phyloP scores from a whole-genome alignment of 2,888 invertebrate species.

The Drosophila borborema region DNA sequence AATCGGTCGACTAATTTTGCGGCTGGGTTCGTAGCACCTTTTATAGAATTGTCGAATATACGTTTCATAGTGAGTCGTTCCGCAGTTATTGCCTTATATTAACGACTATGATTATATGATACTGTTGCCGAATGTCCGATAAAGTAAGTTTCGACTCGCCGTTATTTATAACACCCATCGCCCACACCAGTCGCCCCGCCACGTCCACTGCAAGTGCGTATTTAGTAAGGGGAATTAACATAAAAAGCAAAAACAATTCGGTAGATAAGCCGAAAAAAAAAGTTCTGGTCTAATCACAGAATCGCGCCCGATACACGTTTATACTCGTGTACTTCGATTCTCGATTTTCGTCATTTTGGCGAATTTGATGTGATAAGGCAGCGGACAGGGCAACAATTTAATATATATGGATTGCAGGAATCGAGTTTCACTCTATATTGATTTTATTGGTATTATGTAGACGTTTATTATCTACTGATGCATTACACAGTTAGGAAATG shows the following conservation, averaged over 20 bases:
- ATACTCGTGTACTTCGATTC: constrained; percentile 39
- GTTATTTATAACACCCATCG: constrained; percentile 65
- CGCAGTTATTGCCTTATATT: constrained; percentile 67
- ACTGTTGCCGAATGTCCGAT: constrained; percentile 67
- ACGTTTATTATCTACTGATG: constrained; percentile 29
- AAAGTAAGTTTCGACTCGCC: constrained; percentile 48
- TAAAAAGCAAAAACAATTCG: constrained; percentile 54
- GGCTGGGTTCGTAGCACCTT: constrained; percentile 52
- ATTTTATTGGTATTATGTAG: constrained; percentile 17
- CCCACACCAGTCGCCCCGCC: background rate
- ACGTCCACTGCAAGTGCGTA: constrained; percentile 4
- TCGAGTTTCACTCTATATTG: constrained; percentile 3
- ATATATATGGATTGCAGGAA: constrained; percentile 17
- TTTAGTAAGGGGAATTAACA: constrained; percentile 42
- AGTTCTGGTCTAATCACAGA: constrained; percentile 37
- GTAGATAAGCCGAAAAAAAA: constrained; percentile 54
- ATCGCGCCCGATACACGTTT: constrained; percentile 29
- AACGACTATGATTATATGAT: constrained; percentile 60
- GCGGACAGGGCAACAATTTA: constrained; percentile 37
- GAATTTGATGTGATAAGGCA: constrained; percentile 36
- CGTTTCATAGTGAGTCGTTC: constrained; percentile 38
- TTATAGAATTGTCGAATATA: constrained; percentile 72
- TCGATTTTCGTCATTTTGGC: constrained; percentile 33
- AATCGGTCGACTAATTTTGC: constrained; percentile 76
- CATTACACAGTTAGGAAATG: constrained; percentile 27